Base-by-base conservation (phyloP, 1,140 invertebrate genomes). In the Heliconius hewitsoni region DNA sequence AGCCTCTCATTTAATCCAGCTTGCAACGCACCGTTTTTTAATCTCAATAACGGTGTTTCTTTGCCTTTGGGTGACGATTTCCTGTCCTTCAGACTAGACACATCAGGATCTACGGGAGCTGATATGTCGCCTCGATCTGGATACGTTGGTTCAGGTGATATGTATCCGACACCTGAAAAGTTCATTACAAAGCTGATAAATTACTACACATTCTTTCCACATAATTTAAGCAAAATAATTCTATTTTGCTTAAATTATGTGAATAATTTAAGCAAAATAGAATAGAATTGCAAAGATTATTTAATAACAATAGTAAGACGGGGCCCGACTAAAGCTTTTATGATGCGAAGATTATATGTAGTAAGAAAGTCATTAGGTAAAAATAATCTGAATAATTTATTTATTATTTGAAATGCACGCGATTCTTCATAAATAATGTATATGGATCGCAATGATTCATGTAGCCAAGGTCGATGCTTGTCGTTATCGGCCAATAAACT, bases 11-110 rank as follows among this genome's bases (percentile, higher is more conserved):
- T 93, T 9, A 97, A 93, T 1, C 96, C 96, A 18, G 94, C 94
- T 80, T 96, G 96, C 52, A 97, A 89, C 52, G 96, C 96, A 46
- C 96, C 96, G 86, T 97, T 97, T 79, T 95, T 93, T 42, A 97
- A 90, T 80, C 95, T 92, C 87, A 96, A 94, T 13, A 97, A 82
- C 30, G 93, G 94, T 9, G 92, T 89, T 87, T 85, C 76, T 89
- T 89, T 39, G 81, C 83, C 18, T 75, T n/a, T 2, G 27, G 55
- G 30, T 3, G 84, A 77, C 1, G 82, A 74, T 23, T 73, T 77
- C 81, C 83, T 82, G 1, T 87, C 90, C 71, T 87, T 95, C 19
- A 89, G 86, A 39, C 86, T 90, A 0, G 95, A 89, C 23, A 94
- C 76, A 71, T 95, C 94, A n/a, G 95, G 93, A 30, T 95, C 95